Conservation (phyloP, 2,113 vertebrate genomes). For the Petaurus breviceps region DNA sequence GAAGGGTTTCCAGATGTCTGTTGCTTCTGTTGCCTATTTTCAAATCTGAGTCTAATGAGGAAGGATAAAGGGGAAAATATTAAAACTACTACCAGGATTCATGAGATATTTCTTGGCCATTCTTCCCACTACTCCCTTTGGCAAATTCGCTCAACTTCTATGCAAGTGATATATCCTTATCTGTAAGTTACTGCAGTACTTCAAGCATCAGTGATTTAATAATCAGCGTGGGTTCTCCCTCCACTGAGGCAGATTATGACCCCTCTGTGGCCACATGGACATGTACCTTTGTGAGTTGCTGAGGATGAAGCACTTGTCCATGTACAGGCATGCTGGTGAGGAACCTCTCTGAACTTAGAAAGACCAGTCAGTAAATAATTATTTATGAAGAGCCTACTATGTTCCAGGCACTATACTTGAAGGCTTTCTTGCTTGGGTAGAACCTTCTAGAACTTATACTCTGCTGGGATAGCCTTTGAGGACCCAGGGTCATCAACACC, state of each 20-base stretch:
- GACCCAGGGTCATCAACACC: background rate
- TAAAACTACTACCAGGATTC: background rate
- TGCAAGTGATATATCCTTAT: background rate
- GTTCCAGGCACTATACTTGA: background rate
- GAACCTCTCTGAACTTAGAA: background rate
- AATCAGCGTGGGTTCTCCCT: background rate
- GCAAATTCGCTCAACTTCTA: background rate
- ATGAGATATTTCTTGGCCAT: background rate
- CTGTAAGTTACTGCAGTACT: background rate
- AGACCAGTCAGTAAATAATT: background rate
- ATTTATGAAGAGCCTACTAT: background rate
- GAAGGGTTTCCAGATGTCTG: background rate
- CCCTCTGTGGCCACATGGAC: background rate
- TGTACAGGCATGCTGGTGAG: background rate
- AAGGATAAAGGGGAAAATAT: background rate
- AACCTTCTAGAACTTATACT: background rate
- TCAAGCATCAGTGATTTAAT: background rate
- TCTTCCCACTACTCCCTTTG: background rate
- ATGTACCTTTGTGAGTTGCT: background rate
- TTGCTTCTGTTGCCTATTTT: background rate
- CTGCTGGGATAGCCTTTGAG: background rate
- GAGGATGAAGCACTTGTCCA: background rate
- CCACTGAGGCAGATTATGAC: background rate
- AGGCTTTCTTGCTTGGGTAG: too few species aligned
- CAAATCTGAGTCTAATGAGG: background rate